Conservation (phyloP, 2,113 vertebrate species). For the Orcinus orca region DNA sequence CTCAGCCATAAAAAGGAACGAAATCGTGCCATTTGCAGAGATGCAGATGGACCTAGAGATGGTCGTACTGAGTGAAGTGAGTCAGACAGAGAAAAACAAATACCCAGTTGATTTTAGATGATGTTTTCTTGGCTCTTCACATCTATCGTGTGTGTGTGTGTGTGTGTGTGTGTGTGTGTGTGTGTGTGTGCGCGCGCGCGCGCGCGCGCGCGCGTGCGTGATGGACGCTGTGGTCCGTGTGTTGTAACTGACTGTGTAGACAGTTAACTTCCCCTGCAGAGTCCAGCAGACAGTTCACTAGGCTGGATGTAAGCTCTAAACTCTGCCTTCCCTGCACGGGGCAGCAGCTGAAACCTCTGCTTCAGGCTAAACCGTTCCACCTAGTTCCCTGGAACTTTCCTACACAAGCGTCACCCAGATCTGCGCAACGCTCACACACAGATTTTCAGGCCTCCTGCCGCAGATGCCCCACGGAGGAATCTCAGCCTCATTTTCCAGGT, state of each 20-base stretch:
- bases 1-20: too few species aligned
- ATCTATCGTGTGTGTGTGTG: too few species aligned
- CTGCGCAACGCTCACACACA: fast-evolving
- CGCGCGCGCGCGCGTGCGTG: too few species aligned
- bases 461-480: too few species aligned
- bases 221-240: not conserved
- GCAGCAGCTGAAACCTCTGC: not conserved
- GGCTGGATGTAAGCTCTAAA: not conserved
- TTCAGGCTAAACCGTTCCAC: fast-evolving
- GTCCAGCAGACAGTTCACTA: not conserved
- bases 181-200: fast-evolving
- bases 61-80: too few species aligned
- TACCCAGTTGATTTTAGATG: not conserved
- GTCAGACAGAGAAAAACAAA: too few species aligned
- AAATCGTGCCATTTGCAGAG: too few species aligned
- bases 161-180: too few species aligned
- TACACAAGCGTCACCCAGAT: fast-evolving
- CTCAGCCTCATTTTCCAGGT: not conserved
- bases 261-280: not conserved
- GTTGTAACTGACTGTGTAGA: not conserved
- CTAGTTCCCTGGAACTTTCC: fast-evolving
- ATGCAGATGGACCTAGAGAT: too few species aligned
- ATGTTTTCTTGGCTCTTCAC: too few species aligned
- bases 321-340: not conserved
- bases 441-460: too few species aligned